Base-by-base conservation (phyloP, 2,888 invertebrate species). In the Clepsis dumicolana region DNA sequence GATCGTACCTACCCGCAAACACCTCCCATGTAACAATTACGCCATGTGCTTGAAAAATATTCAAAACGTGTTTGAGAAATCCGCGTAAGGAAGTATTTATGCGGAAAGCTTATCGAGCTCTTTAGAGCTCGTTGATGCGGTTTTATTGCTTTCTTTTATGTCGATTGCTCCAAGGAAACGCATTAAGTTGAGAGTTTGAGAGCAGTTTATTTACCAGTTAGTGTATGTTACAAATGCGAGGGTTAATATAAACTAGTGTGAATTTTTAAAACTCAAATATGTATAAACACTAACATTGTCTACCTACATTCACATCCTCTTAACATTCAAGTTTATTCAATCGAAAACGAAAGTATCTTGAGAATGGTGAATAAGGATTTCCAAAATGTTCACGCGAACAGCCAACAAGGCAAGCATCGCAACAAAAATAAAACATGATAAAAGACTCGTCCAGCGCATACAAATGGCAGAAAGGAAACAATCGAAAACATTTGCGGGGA, bases 1-100 rank as follows among this genome's bases (percentile, higher is more conserved):
- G 71, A 82, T 82, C 80, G 72, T 74, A 73, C 74, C 67, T 74
- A 73, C 74, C 67, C 70, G 74, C 71, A 74, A 73, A 73, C 75
- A 73, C 74, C 66, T 70, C 64, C 53, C 32, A 24, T 32, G 41
- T 52, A 53, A 41, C 68, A 16, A 59, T 60, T 52, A 27, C 27
- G 38, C 57, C 25, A 38, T 62, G 32, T 16, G 3, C 38, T 64
- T 62, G 50, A 35, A 38, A 16, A 53, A 54, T 53, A 67, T 52
- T 61, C 56, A 50, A 50, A 63, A 27, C 57, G 41, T 50, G 67
- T 41, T 62, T 62, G 1, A 16, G 41, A 56, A 48, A 48, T 48
- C 24, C 35, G 16, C 14, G n/a, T 35, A 56, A 56, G 35, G 8
- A 21, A 14, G 27, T 14, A 10, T n/a, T n/a, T 56, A 4, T 14